Conservation (phyloP, 2,797 vertebrate genomes). For the Phoxinus dragarum region DNA sequence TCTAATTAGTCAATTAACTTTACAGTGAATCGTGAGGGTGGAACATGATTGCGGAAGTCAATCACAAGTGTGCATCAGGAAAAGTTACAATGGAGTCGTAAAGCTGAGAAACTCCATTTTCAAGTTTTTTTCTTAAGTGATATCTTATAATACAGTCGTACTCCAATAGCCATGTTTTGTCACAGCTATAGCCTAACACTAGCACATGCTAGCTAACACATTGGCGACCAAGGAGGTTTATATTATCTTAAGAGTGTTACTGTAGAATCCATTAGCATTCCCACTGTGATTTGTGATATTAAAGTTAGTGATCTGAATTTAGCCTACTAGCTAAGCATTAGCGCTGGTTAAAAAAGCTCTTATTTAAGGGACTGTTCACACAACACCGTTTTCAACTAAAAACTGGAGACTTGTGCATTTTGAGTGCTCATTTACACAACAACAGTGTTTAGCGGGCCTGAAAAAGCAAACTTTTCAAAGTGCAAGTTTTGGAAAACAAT, state of each 20-base stretch:
- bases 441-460: background rate
- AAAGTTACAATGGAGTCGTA: background rate
- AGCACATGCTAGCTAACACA: background rate
- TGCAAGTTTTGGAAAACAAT: background rate
- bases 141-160: background rate
- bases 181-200: background rate
- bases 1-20: slow-evolving; percentile 72
- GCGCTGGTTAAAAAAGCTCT: background rate
- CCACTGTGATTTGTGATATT: background rate
- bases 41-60: slow-evolving; percentile 13
- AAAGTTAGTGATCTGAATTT: background rate
- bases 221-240: background rate
- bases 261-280: background rate
- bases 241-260: background rate
- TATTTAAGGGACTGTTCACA: background rate
- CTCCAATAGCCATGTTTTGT: background rate
- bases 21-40: slow-evolving; percentile 12
- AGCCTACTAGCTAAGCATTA: background rate
- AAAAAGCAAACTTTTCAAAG: background rate
- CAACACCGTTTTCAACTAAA: background rate
- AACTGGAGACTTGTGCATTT: no score
- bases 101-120: background rate
- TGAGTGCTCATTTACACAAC: background rate
- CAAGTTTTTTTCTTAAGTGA: background rate
- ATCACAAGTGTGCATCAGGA: slow-evolving; percentile 17